Conservation (phyloP, 1,140 invertebrate species). For the Oedothorax gibbosus region DNA sequence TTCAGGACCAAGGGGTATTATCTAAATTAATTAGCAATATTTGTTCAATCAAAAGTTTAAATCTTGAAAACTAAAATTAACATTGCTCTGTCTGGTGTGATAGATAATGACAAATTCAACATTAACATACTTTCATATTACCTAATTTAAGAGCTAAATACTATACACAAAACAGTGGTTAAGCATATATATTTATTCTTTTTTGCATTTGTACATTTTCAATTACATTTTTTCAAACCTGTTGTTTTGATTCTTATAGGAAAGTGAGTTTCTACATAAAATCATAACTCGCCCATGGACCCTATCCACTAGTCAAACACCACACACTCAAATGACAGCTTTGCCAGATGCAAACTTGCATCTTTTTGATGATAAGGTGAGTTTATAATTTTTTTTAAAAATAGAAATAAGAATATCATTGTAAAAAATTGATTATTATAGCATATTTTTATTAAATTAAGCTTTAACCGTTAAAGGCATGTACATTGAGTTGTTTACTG, state of each 20-base stretch:
- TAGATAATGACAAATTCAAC: too few relatives aligned
- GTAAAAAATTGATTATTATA: neutral
- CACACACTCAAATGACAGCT: conserved; percentile 71
- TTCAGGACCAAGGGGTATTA: too few relatives aligned
- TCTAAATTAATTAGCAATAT: too few relatives aligned
- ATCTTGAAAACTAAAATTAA: too few relatives aligned
- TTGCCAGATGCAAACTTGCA: conserved; percentile 70
- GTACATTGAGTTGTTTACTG: too few relatives aligned
- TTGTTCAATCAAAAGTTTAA: too few relatives aligned
- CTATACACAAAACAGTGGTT: too few relatives aligned
- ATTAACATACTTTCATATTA: too few relatives aligned
- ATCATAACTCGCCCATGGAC: conserved; percentile 72
- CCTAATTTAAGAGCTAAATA: too few relatives aligned
- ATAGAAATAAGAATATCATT: neutral
- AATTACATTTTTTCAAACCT: neutral
- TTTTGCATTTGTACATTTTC: too few relatives aligned
- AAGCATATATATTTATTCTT: neutral
- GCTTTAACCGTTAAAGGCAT: too few relatives aligned
- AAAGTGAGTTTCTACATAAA: conserved; percentile 70
- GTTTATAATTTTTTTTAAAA: conserved; percentile 3
- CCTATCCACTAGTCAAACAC: conserved; percentile 72
- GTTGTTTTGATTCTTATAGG: conserved; percentile 64
- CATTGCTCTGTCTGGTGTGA: too few relatives aligned
- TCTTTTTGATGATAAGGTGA: conserved; percentile 68
- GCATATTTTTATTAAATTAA: neutral